These are phyloP conservation scores for Formica exsecta DNA, from an alignment of 1,140 invertebrate species.

Conservation along the genomic window DNA sequence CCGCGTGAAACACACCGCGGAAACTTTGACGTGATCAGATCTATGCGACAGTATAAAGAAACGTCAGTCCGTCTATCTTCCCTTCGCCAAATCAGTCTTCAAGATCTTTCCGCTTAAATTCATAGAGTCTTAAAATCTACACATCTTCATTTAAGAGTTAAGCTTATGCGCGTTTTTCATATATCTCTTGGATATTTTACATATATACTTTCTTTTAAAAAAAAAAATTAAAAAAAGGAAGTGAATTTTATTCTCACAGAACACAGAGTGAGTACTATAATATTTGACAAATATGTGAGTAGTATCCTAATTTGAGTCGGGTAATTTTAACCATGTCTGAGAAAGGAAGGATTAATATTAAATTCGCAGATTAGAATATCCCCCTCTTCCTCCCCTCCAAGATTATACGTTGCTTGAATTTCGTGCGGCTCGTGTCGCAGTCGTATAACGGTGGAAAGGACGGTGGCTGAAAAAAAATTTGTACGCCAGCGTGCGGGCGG, in stretches of 20 bases:
- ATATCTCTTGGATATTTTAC: neutral
- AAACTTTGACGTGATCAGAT: slow-evolving; percentile 11
- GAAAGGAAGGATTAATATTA: slow-evolving; percentile 24
- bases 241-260: neutral
- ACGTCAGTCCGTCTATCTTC: too few relatives aligned
- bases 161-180: neutral
- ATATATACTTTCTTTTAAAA: neutral
- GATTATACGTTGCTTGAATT: slow-evolving; percentile 9
- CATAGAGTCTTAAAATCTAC: neutral
- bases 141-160: neutral
- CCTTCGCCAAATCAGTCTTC: too few relatives aligned
- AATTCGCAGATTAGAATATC: slow-evolving; percentile 26
- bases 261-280: neutral
- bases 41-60: neutral
- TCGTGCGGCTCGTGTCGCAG: slow-evolving; percentile 43
- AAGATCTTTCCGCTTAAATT: neutral
- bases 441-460: neutral
- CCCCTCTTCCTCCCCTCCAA: neutral
- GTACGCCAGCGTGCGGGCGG: neutral
- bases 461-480: slow-evolving; percentile 22
- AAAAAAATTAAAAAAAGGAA: neutral
- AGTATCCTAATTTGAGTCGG: neutral
- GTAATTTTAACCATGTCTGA: neutral
- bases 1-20: slow-evolving; percentile 9
- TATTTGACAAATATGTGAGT: neutral